Evolutionary conservation across 2,888 invertebrate species (phyloP).

Genomic region (Calliphora vomitoria): DNA sequence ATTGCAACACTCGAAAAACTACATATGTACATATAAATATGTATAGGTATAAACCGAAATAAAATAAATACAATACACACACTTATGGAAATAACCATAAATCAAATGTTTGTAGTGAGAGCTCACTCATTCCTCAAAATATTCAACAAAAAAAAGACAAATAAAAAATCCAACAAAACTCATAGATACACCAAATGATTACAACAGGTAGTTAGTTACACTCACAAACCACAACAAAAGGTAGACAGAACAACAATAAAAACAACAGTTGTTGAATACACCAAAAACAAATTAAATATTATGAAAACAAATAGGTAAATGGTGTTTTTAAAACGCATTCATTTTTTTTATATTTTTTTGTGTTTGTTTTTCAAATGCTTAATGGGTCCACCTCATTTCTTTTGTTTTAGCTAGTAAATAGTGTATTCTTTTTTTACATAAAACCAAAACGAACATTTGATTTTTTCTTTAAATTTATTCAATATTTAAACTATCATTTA

Average conservation of each 20-base stretch:
- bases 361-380: not conserved
- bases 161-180: slow-evolving; percentile 4
- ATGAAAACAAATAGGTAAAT: not conserved
- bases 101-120: not conserved
- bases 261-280: too few species aligned
- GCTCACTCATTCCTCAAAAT: not conserved
- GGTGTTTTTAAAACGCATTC: slow-evolving; percentile 25
- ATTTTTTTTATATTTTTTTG: not conserved
- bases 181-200: slow-evolving; percentile 21
- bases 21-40: not conserved
- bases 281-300: slow-evolving; percentile 4
- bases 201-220: slow-evolving; percentile 57
- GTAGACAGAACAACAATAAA: not conserved
- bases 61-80: not conserved
- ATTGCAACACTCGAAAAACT: slow-evolving; percentile 44
- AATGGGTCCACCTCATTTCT: not conserved
- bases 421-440: too few species aligned
- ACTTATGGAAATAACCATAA: slow-evolving; percentile 3
- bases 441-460: too few species aligned
- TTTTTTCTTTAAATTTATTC: not conserved
- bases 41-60: not conserved
- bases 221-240: slow-evolving; percentile 2
- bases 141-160: not conserved
- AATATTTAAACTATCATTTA: not conserved
- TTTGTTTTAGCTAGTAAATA: not conserved